Evolutionary conservation across 2,113 vertebrate genomes (phyloP).

Genomic region (Syngnathus scovelli): DNA sequence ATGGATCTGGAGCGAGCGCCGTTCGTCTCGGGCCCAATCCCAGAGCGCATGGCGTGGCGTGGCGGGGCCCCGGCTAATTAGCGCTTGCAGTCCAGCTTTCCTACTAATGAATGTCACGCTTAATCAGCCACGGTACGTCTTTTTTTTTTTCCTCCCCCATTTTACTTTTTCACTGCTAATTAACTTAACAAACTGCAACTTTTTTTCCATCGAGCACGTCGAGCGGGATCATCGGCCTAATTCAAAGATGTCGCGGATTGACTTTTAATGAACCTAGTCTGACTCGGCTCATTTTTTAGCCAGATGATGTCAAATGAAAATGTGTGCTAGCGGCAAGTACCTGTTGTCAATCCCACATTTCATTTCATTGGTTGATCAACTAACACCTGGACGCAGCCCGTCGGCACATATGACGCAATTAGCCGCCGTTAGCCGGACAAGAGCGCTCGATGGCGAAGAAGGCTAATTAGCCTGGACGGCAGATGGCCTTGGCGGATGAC

Average conservation of each 20-base stretch:
- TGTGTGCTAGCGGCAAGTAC: not conserved
- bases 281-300: not conserved
- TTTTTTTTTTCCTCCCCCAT: not conserved
- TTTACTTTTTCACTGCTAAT: not conserved
- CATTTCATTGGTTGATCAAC: not conserved
- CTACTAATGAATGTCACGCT: conserved; percentile 5
- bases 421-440: not conserved
- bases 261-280: not conserved
- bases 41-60: not conserved
- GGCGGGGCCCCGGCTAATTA: not conserved
- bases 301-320: not conserved
- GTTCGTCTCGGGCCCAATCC: not conserved
- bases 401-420: not conserved
- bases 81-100: not conserved
- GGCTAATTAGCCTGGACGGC: not conserved
- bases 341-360: no score
- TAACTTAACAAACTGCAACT: not conserved
- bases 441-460: not conserved
- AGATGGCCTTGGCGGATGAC: not conserved
- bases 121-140: not conserved
- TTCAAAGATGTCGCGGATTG: not conserved
- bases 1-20: not conserved
- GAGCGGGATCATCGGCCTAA: not conserved
- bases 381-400: not conserved
- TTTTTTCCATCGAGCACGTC: not conserved